These are phyloP conservation scores for Lepidocyrtinus sp. DNA, from an alignment of 2,888 invertebrate genomes.

Conservation along the genomic window DNA sequence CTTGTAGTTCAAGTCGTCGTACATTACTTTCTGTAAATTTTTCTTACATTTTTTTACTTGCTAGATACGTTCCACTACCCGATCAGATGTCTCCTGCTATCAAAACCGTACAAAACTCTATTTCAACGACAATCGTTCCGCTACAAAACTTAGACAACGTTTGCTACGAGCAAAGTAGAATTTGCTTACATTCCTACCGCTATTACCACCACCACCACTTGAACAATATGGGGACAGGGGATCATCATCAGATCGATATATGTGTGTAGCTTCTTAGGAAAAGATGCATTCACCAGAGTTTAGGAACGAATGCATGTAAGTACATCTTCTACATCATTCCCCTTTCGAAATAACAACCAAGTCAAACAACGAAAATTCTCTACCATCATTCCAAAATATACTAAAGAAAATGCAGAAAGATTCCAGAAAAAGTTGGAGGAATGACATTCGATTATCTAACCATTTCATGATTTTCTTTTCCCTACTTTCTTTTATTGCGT, in stretches of 20 bases:
- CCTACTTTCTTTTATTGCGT: slow-evolving; percentile 34
- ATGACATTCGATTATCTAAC: slow-evolving; percentile 69
- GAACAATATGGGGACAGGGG: slow-evolving; percentile 54
- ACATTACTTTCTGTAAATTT: slow-evolving; percentile 23
- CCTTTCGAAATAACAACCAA: background rate
- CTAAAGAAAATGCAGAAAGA: slow-evolving; percentile 22
- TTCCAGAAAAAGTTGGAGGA: slow-evolving; percentile 56
- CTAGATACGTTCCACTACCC: background rate
- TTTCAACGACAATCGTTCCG: slow-evolving; percentile 49
- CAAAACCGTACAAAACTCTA: background rate
- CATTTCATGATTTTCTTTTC: slow-evolving; percentile 49
- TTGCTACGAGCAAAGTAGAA: background rate
- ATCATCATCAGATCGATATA: slow-evolving; percentile 58
- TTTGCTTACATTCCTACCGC: slow-evolving; percentile 43
- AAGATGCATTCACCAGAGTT: background rate
- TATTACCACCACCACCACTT: slow-evolving; percentile 54
- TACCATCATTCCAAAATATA: background rate
- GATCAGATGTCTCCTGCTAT: slow-evolving; percentile 8
- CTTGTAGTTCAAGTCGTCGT: slow-evolving; percentile 24
- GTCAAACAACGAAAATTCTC: background rate
- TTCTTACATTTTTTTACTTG: slow-evolving; percentile 1
- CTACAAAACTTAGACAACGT: background rate
- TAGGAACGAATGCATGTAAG: slow-evolving; percentile 8
- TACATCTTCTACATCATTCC: slow-evolving; percentile 1
- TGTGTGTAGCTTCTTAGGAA: background rate